Percentiles rank a stretch among this genome's conserved stretches.
Evolutionary conservation across 1,140 invertebrate genomes (phyloP).

Genomic region (Penaeus japonicus): DNA sequence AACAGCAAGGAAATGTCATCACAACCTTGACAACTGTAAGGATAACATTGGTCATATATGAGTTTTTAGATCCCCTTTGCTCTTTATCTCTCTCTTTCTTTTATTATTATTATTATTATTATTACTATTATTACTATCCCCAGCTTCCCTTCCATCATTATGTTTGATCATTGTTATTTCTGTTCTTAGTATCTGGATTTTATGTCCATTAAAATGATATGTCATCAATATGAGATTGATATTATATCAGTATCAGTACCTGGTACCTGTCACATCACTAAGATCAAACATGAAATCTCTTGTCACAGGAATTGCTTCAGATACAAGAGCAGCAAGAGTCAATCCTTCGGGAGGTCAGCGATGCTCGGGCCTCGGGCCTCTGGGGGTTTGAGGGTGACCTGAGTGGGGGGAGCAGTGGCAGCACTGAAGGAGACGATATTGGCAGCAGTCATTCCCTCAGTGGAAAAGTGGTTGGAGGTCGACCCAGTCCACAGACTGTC

Average conservation of each 20-base stretch:
- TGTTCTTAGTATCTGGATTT: too few species aligned
- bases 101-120: too few species aligned
- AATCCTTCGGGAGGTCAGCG: conserved; percentile 53
- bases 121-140: too few species aligned
- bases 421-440: background rate
- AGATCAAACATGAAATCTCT: background rate
- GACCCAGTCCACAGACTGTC: background rate
- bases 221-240: background rate
- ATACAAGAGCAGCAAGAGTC: conserved; percentile 57
- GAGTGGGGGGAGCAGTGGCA: background rate
- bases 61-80: background rate
- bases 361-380: conserved; percentile 46
- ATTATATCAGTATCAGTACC: background rate
- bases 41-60: background rate
- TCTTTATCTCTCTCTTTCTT: background rate
- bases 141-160: too few species aligned
- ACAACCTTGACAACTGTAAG: conserved; percentile 53
- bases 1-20: conserved; percentile 54
- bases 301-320: conserved; percentile 50
- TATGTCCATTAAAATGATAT: too few species aligned
- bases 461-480: background rate
- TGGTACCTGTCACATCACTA: background rate
- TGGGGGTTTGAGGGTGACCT: conserved; percentile 34
- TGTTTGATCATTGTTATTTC: too few species aligned
- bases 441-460: background rate